Evolutionary conservation across 1,140 invertebrate species (phyloP), one percentile per base, ranked within the genome.

Genomic region (Drosophila kurseongensis): DNA sequence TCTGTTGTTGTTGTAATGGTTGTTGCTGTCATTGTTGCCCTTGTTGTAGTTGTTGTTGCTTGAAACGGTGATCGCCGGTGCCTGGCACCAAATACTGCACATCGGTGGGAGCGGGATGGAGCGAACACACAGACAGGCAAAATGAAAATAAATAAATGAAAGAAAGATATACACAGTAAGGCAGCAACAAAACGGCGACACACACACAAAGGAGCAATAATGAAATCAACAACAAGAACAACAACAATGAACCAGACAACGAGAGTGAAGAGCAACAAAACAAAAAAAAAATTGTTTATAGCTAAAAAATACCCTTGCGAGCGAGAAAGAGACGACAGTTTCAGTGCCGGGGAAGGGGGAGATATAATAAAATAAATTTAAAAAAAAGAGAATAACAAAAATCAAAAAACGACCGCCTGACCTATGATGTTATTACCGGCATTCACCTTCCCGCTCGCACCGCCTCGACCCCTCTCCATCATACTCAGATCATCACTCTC

Each of bases 341-440:
- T 14, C 12, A 50, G 13, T 16, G 65, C 50, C 68, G 81, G 80
- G 56, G 57, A 45, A 41, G 10, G 18, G n/a, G n/a, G 10, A 18
- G 35, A 29, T 16, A 44, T 29, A 23, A 48, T 47, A 50, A 23
- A 68, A 66, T 38, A 58, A 57, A 47, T 38, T 12, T 32, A 36
- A 36, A 36, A 36, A 32, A 42, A 48, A 44, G 35, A 41, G 36
- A 63, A 51, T 16, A 54, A 61, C 23, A 57, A 54, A 40, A 60
- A 50, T 18, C 41, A 54, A 52, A 40, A 52, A 9, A 44, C 73
- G 62, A 84, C 80, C 76, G 77, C 76, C 79, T 79, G 81, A 88
- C 69, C 78, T 88, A 82, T 82, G 83, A 72, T 88, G 75, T 72
- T 85, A 84, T 84, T 85, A 86, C 82, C 81, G 82, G 82, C 81